phyloP scores from a whole-genome alignment of 1,140 invertebrate species.

The Luehdorfia chinensis region DNA sequence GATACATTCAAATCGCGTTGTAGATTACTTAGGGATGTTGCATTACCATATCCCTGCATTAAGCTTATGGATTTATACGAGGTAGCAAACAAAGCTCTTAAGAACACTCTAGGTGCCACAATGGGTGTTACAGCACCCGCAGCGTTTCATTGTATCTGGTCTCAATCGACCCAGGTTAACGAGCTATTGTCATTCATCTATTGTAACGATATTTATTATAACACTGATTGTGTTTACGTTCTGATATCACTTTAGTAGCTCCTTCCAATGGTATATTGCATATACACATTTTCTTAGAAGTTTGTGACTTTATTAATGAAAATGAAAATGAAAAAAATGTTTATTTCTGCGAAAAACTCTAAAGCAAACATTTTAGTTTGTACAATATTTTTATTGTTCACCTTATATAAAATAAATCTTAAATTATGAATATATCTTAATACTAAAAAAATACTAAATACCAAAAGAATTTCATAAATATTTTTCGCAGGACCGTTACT shows the following conservation, averaged over 20 bases:
- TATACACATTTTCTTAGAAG: too few species aligned
- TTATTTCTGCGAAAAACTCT: too few species aligned
- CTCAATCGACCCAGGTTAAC: constrained; percentile 10
- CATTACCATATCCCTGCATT: constrained; percentile 2
- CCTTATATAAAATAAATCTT: too few species aligned
- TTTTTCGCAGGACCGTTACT: too few species aligned
- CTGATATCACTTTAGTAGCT: not conserved
- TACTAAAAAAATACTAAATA: too few species aligned
- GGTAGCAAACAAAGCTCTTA: not conserved
- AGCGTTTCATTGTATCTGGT: constrained; percentile 1
- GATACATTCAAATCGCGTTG: too few species aligned
- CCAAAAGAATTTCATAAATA: too few species aligned
- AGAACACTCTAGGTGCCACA: not conserved
- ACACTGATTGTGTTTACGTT: constrained; percentile 11
- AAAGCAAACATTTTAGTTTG: too few species aligned
- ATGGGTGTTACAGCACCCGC: not conserved
- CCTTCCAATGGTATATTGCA: not conserved
- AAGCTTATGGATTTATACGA: not conserved
- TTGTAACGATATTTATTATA: constrained; percentile 10
- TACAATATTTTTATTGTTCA: too few species aligned
- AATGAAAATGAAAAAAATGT: too few species aligned
- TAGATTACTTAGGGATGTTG: constrained; percentile 9
- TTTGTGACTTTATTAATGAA: too few species aligned
- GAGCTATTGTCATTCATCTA: constrained; percentile 9
- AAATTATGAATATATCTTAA: too few species aligned